Base-by-base conservation (phyloP, 1,140 invertebrate genomes). In the Anthonomus grandis region DNA sequence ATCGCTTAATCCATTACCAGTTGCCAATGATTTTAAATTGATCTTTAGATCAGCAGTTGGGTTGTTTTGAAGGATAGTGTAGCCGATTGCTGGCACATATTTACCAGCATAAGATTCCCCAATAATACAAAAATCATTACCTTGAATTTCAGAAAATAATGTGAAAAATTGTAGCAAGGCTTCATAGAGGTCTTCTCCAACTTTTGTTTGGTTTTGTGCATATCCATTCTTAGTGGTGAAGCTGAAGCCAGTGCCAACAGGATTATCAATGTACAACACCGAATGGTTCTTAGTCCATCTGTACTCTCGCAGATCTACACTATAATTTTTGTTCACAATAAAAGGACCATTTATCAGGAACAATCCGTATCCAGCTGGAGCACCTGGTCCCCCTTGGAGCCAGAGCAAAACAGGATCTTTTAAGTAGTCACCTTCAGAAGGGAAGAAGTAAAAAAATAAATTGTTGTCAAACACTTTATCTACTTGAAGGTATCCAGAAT, bases 41-140 rank as follows among this genome's bases (percentile, higher is more conserved):
- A 89, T 84, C 62, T 80, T 81, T 2, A 73, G 64, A 23, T 80
- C 68, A 13, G 82, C 76, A 10, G 74, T 75, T 23, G 78, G 72
- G 63, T 85, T 87, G 24, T 84, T 79, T 56, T 78, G 76, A 57
- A 87, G 81, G 47, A 93, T 91, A 36, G 84, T 83, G 60, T 88
- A 81, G 0, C 81, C 81, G 6, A 90, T 74, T 0, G 87, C 86
- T 5, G 90, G 89, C 1, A 91, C 83, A 68, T 91, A 90, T 69
- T 87, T 86, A 15, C 91, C 90, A 4, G 81, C 91, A 71, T 93
- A 93, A 2, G 90, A 92, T 73, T 93, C 90, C 2, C 91, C 91
- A 23, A 86, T 83, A 2, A 93, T 80, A 62, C 81, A 90, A 47
- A 91, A 83, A 19, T 83, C 79, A 57, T 84, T 88, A 3, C 73